A percentile compares a stretch with the other conserved stretches of the same genome.
These are phyloP conservation scores for Xyrauchen texanus DNA, from an alignment of 2,113 vertebrate genomes.

Conservation along the genomic window DNA sequence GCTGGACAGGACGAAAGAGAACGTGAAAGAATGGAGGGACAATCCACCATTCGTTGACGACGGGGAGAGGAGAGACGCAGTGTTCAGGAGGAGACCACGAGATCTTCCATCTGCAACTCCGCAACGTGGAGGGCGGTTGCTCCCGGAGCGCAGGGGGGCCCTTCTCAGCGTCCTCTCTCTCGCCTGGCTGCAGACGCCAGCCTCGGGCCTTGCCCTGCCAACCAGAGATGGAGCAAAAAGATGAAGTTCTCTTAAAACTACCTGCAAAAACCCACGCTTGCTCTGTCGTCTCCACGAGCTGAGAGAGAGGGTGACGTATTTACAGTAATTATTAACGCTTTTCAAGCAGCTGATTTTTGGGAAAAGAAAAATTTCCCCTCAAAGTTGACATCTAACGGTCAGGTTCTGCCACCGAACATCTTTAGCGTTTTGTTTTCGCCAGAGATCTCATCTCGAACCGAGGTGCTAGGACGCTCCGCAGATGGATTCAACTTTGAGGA, in stretches of 20 bases:
- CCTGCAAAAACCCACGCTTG: slow-evolving; percentile 69
- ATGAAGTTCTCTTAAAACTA: slow-evolving; percentile 73
- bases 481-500: slow-evolving; percentile 73
- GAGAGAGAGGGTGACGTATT: slow-evolving; percentile 59
- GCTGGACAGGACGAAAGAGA: slow-evolving; percentile 75
- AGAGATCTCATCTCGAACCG: slow-evolving; percentile 22
- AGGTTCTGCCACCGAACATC: slow-evolving; percentile 60
- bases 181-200: slow-evolving; percentile 66
- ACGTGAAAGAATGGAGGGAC: slow-evolving; percentile 56
- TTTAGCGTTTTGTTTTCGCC: too few species aligned
- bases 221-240: slow-evolving; percentile 68
- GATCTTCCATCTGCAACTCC: slow-evolving; percentile 61
- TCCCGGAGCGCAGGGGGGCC: slow-evolving; percentile 52
- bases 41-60: slow-evolving; percentile 60
- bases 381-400: slow-evolving; percentile 79
- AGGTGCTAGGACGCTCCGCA: slow-evolving; percentile 44
- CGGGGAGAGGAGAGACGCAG: slow-evolving; percentile 46
- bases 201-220: slow-evolving; percentile 78
- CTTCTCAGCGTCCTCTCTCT: slow-evolving; percentile 60
- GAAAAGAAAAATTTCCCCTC: slow-evolving; percentile 78
- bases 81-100: slow-evolving; percentile 59
- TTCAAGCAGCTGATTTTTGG: slow-evolving; percentile 73
- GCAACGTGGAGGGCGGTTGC: slow-evolving; percentile 50
- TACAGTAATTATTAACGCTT: slow-evolving; percentile 53
- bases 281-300: slow-evolving; percentile 73